Evolutionary conservation across 2,113 vertebrate species (phyloP), one percentile per base, ranked within the genome.

Genomic region (Crotalus helleri): DNA sequence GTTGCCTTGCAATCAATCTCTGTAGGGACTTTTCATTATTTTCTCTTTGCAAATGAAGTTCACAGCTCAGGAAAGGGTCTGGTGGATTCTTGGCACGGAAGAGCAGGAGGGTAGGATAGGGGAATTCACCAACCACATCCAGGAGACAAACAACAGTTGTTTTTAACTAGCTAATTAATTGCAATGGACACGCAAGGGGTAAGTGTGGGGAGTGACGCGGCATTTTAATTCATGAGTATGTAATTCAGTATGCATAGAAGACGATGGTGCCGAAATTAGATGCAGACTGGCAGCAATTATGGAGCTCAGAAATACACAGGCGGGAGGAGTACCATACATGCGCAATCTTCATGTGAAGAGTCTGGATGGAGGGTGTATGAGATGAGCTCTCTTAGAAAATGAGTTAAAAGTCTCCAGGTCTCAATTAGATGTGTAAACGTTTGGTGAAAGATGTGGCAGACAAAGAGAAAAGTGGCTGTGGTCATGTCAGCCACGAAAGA

Each of bases 151-250:
- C 46, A 93, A 92, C 93, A 94, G 93, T 95, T 87, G 90, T 55
- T 94, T 93, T 93, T 95, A 94, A 91, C 57, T 91, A 61, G 51
- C 92, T 94, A 96, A 94, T 96, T 97, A 97, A 97, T 97, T 96
- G 95, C 59, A 0, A 7, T 21, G 9, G 87, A 10, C 90, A 69
- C 39, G 17, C 0, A 23, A 54, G n/a, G 21, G 10, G 1, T 5
- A 0, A 21, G 19, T 0, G 6, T 19, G 8, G 17, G 15, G 19
- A 0, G 4, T 8, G 9, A 17, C 11, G 29, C 6, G 64, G 51
- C 29, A 55, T 95, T 91, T 94, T 94, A 81, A 90, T 94, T 95
- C 93, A 53, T 0, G 64, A 85, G 89, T 58, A 91, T 6, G 64
- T 6, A 91, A 69, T 23, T 54, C 87, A 29, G 0, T 0, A 1